Conservation (phyloP, 2,797 vertebrate genomes). For the Glossophaga mutica region DNA sequence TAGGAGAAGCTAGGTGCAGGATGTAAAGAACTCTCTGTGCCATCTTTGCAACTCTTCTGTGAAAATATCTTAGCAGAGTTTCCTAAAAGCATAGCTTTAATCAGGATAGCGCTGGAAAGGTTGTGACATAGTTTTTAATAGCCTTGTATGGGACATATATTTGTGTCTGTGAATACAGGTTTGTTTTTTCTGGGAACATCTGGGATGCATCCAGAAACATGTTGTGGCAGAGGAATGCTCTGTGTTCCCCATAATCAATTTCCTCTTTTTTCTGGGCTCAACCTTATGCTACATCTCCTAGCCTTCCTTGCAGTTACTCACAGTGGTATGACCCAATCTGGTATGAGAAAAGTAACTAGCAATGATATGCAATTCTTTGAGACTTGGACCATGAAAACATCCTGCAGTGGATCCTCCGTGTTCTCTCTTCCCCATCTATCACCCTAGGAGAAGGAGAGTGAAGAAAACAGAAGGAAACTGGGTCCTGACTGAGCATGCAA, state of each 20-base stretch:
- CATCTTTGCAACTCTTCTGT: neutral
- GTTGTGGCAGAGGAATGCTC: neutral
- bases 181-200: neutral
- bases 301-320: neutral
- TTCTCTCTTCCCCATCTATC: neutral
- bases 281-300: neutral
- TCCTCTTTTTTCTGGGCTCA: neutral
- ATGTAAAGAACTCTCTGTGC: neutral
- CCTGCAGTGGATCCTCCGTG: neutral
- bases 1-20: neutral
- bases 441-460: neutral
- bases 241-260: neutral
- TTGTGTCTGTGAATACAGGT: neutral
- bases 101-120: neutral
- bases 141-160: neutral
- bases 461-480: neutral
- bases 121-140: neutral
- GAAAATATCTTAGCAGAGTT: neutral
- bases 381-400: neutral
- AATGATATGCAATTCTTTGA: neutral
- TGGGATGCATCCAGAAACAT: neutral
- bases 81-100: neutral
- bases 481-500: neutral
- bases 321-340: neutral
- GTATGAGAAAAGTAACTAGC: neutral